Evolutionary conservation across 2,888 invertebrate species (phyloP), one percentile per base, ranked within the genome.

Genomic region (Chymomyza caudatula): DNA sequence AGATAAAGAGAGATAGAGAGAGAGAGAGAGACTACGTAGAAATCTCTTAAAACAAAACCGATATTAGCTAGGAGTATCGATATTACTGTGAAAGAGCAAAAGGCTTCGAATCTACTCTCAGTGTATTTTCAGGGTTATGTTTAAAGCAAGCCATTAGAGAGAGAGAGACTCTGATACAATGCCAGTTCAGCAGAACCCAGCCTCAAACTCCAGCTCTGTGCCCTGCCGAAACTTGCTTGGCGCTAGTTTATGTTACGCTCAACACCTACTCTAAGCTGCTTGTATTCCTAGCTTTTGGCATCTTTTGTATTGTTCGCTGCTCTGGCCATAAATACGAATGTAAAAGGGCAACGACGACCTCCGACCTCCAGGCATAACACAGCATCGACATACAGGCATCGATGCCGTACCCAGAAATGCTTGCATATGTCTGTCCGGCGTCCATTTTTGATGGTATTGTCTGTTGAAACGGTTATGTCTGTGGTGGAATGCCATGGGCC

Each of bases 251-350:
- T 74, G 75, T 51, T 58, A 60, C 63, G 59, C 77, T 69, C 65
- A 68, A 74, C 71, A 60, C 67, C 64, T 44, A 29, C 29, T 54
- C 59, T 43, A 59, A 65, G 37, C n/a, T n/a, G n/a, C 51, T 55
- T 11, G 13, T 15, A 15, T 5, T 54, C 37, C 52, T 61, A 49
- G 29, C 11, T 4, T 52, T 66, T 54, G 49, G 25, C 73, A 68
- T 60, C 61, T 61, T 54, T 23, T 60, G 20, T 23, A 25, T 58
- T 55, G 42, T 55, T 20, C n/a, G 44, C 59, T 37, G 47, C 17
- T 13, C 15, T 64, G 73, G 67, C 78, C 81, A 83, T 80, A 79
- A 84, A 83, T 77, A 83, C 78, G 74, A 80, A 79, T 80, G 81
- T 74, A 70, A 76, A 78, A 76, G 77, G 63, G 69, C 55, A 63